Base-by-base conservation (phyloP, 2,797 vertebrate genomes). In the Acipenser oxyrinchus region DNA sequence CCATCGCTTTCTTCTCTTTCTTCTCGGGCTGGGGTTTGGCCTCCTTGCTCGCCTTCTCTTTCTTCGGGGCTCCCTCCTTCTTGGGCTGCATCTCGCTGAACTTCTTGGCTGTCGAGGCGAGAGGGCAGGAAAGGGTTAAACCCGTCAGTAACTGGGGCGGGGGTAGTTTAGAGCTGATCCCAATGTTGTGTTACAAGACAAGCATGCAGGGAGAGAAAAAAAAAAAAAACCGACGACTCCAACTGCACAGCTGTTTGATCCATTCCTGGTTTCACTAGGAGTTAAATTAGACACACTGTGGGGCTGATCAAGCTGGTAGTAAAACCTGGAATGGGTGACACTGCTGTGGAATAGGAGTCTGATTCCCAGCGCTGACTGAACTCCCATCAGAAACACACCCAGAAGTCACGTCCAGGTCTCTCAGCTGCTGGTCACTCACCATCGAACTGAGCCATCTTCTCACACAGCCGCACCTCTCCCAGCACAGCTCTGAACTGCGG, bases 391-490 rank as follows among this genome's bases (percentile, higher is more conserved):
- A 37, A 3, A 37, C 23, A 37, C 23, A 37, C 23, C 2, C 23
- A 37, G 23, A 37, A 37, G 23, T 37, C 23, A 37, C 1, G 23
- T 7, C 55, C 9, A 52, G 15, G 13, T 9, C 50, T 11, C 10
- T 49, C 11, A 6, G 10, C 51, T 15, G 23, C 5, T 8, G 8
- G 3, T 4, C 23, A 75, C 90, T 84, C 71, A 97, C 95, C 89
- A 63, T 97, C 95, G 82, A 94, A 97, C 78, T 96, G 95, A 0
- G 94, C 94, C 94, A 97, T 96, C 83, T 95, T 97, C 69, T 97
- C 92, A 74, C 94, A 96, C 15, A 96, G 88, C 71, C 91, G 94
- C 76, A 98, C 91, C 64, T 95, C 94, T 1, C 94, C 94, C 13
- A 96, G 81, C 49, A 95, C 81, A 0, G 91, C 75, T 73, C 87